Evolutionary conservation across 2,888 invertebrate genomes (phyloP).

Genomic region (Myopa tessellatipennis): DNA sequence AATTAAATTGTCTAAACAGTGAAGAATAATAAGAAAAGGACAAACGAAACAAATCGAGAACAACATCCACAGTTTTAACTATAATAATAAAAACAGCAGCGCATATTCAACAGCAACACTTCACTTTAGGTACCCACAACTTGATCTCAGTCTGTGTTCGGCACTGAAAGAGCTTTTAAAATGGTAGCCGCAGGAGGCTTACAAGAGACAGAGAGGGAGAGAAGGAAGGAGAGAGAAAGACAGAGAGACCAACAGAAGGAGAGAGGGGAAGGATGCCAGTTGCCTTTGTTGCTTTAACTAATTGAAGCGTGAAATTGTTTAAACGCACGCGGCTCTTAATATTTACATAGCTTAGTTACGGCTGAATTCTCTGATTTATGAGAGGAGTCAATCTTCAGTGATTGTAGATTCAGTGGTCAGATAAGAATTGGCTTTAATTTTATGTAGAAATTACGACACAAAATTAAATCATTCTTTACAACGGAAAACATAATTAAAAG

Average conservation of each 20-base stretch:
- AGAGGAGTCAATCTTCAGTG: background rate
- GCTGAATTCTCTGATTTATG: background rate
- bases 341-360: conserved; percentile 6
- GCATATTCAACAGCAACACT: background rate
- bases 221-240: too few relatives aligned
- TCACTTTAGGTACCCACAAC: conserved; percentile 2
- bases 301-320: conserved; percentile 34
- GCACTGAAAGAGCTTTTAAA: background rate
- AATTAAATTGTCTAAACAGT: too few relatives aligned
- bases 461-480: too few relatives aligned
- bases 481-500: too few relatives aligned
- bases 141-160: background rate
- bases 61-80: too few relatives aligned
- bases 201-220: background rate
- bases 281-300: conserved; percentile 8
- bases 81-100: too few relatives aligned
- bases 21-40: too few relatives aligned
- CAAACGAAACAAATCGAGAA: too few relatives aligned
- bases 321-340: conserved; percentile 10
- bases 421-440: background rate
- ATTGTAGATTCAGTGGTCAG: background rate
- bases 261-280: conserved; percentile 3
- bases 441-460: background rate
- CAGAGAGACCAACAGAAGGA: too few relatives aligned
- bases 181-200: conserved; percentile 26